These are phyloP conservation scores for Xanthia icteritia DNA, from an alignment of 2,888 invertebrate species.

Conservation along the genomic window DNA sequence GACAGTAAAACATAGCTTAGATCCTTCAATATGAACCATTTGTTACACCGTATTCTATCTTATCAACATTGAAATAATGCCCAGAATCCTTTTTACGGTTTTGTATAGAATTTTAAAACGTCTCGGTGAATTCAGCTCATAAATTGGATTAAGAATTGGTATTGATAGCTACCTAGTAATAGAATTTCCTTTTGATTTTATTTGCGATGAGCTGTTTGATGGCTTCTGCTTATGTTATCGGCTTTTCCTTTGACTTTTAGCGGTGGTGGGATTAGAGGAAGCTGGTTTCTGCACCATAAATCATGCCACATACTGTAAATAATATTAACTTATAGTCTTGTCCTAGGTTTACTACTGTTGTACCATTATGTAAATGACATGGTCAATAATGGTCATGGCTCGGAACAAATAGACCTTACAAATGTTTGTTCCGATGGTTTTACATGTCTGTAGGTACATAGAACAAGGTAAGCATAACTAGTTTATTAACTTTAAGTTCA, in stretches of 20 bases:
- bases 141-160: slow-evolving; percentile 63
- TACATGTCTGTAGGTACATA: slow-evolving; percentile 9
- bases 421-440: slow-evolving; percentile 47
- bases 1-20: slow-evolving; percentile 68
- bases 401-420: slow-evolving; percentile 40
- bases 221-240: slow-evolving; percentile 35
- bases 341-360: slow-evolving; percentile 23
- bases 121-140: slow-evolving; percentile 54
- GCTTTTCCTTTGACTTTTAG: slow-evolving; percentile 31
- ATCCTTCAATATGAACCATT: slow-evolving; percentile 60
- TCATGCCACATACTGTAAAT: slow-evolving; percentile 10
- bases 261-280: slow-evolving; percentile 35
- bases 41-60: slow-evolving; percentile 46
- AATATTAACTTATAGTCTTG: background rate
- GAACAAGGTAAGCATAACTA: slow-evolving; percentile 12
- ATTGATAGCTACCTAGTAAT: slow-evolving; percentile 60
- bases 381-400: slow-evolving; percentile 31
- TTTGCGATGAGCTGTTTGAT: slow-evolving; percentile 45
- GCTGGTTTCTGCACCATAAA: slow-evolving; percentile 15
- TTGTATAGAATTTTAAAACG: slow-evolving; percentile 53
- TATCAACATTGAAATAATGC: slow-evolving; percentile 42
- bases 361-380: slow-evolving; percentile 27
- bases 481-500: slow-evolving; percentile 17
- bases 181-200: slow-evolving; percentile 60
- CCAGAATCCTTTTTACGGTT: slow-evolving; percentile 30